Evolutionary conservation across 2,797 vertebrate species (phyloP).

Genomic region (Eupleurogrammus muticus): DNA sequence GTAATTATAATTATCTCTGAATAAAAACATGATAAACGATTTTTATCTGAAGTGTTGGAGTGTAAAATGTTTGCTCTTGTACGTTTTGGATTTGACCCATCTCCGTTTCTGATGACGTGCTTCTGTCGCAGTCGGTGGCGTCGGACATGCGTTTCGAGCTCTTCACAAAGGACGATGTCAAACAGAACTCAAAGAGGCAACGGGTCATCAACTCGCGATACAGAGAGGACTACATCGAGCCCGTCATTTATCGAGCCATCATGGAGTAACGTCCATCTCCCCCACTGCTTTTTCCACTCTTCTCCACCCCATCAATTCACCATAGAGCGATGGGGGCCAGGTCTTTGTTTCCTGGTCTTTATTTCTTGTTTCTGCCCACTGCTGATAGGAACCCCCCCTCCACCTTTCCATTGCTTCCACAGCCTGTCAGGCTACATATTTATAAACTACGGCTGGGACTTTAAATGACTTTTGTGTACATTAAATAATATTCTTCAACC

Average conservation of each 20-base stretch:
- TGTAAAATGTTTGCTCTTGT: not conserved
- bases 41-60: too few species aligned
- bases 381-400: conserved; percentile 16
- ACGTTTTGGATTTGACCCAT: not conserved
- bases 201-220: conserved; percentile 97
- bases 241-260: conserved; percentile 93
- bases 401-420: conserved; percentile 40
- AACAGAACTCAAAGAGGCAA: conserved; percentile 94
- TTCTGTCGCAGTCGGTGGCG: conserved; percentile 89
- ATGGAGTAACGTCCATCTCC: conserved; percentile 88
- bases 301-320: not conserved
- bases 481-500: conserved; percentile 37
- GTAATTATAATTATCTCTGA: too few species aligned
- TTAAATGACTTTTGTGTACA: conserved; percentile 52
- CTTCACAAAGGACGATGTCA: conserved; percentile 92
- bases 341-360: not conserved
- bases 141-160: conserved; percentile 98
- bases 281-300: not conserved
- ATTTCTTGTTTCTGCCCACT: conserved; percentile 21
- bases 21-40: too few species aligned
- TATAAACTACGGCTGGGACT: conserved; percentile 79
- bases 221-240: conserved; percentile 96
- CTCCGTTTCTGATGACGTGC: not conserved
- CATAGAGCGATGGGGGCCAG: conserved; percentile 14
- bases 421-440: conserved; percentile 62